phyloP scores from a whole-genome alignment of 2,888 invertebrate species.

The Metallyticus violacea region DNA sequence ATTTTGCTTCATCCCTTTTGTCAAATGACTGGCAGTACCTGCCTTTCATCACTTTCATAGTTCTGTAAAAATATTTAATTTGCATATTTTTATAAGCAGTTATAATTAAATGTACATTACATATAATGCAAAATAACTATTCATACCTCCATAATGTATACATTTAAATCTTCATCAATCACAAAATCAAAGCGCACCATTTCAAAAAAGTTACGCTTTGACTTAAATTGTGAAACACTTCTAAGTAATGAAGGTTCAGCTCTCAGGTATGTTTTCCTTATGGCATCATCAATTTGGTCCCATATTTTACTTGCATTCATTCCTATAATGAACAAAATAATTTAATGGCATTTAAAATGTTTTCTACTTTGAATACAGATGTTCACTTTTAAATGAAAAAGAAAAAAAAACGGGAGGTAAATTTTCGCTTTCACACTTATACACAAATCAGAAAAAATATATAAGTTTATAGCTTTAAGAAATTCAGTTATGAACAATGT shows the following conservation, averaged over 20 bases:
- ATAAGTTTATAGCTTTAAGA: too few species aligned
- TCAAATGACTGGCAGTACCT: too few species aligned
- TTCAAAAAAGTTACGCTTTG: slow-evolving; percentile 80
- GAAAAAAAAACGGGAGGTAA: too few species aligned
- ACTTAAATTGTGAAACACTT: slow-evolving; percentile 45
- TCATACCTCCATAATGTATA: slow-evolving; percentile 77
- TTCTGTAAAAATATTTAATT: too few species aligned
- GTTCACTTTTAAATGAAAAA: too few species aligned
- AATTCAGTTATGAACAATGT: too few species aligned
- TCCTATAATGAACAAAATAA: slow-evolving; percentile 46
- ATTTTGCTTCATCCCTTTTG: too few species aligned
- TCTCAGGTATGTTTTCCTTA: slow-evolving; percentile 62
- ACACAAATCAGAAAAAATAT: too few species aligned
- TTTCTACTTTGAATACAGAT: too few species aligned
- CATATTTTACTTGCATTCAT: slow-evolving; percentile 73
- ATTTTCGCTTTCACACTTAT: too few species aligned
- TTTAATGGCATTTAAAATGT: too few species aligned
- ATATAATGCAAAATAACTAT: neutral
- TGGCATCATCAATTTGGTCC: slow-evolving; percentile 75
- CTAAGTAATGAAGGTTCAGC: slow-evolving; percentile 71
- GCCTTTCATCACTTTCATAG: too few species aligned
- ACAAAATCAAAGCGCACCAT: slow-evolving; percentile 93
- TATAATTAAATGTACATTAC: neutral
- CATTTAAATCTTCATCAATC: slow-evolving; percentile 80
- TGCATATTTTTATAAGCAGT: neutral